Evolutionary conservation across 2,888 invertebrate species (phyloP).

Genomic region (Seira ritae): DNA sequence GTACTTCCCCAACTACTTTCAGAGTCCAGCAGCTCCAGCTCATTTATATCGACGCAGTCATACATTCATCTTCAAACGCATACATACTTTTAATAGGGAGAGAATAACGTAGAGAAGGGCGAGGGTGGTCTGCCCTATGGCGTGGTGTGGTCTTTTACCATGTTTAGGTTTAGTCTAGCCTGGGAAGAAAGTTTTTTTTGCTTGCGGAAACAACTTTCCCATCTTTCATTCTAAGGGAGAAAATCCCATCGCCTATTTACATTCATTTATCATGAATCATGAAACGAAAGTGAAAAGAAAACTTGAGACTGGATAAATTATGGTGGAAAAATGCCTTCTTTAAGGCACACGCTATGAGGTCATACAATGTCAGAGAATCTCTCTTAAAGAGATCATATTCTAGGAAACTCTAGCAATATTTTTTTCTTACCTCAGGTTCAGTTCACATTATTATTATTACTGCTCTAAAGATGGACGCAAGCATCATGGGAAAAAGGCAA

Average conservation of each 20-base stretch:
- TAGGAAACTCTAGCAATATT: neutral
- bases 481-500: neutral
- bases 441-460: neutral
- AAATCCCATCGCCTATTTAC: neutral
- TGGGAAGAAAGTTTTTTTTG: neutral
- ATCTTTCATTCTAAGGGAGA: neutral
- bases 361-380: neutral
- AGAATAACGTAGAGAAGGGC: too few relatives aligned
- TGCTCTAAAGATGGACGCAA: too few relatives aligned
- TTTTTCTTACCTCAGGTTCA: neutral
- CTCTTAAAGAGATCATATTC: neutral
- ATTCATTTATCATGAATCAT: constrained; percentile 3
- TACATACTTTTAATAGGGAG: too few relatives aligned
- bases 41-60: constrained; percentile 1
- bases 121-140: neutral
- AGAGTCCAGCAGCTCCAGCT: neutral
- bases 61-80: neutral
- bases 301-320: constrained; percentile 11
- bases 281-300: constrained; percentile 4
- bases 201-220: constrained; percentile 8
- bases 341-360: neutral
- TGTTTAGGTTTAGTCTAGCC: neutral
- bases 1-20: neutral
- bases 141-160: neutral
- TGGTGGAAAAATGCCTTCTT: neutral